A percentile compares a stretch with the other conserved stretches of the same genome.
Evolutionary conservation across 2,797 vertebrate genomes (phyloP).

Genomic region (Ctenopoma kingsleyae): DNA sequence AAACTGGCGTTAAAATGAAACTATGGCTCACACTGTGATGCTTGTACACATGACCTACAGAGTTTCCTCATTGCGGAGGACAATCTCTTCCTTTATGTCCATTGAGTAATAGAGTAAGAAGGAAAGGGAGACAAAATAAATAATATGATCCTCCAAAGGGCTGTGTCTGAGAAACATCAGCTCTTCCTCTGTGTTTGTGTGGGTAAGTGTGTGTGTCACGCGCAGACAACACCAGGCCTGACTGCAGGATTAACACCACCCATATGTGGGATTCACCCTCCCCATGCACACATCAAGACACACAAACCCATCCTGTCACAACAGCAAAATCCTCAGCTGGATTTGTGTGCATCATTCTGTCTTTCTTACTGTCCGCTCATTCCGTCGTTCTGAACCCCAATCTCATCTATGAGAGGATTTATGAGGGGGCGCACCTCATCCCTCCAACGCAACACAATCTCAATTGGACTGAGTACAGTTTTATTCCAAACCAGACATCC

Average conservation of each 20-base stretch:
- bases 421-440: constrained; percentile 70
- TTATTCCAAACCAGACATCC: constrained; percentile 79
- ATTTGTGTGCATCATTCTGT: constrained; percentile 76
- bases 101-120: constrained; percentile 52
- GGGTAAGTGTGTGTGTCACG: constrained; percentile 44
- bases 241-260: constrained; percentile 71
- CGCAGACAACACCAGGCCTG: constrained; percentile 54
- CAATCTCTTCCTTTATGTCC: background rate
- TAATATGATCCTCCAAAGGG: constrained; percentile 61
- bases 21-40: too few species aligned
- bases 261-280: constrained; percentile 54
- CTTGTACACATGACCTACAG: background rate
- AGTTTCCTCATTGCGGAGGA: background rate
- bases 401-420: constrained; percentile 80
- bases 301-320: constrained; percentile 31
- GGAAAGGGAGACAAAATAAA: constrained; percentile 57
- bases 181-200: constrained; percentile 40
- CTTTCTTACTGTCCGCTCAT: constrained; percentile 73
- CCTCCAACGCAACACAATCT: constrained; percentile 74
- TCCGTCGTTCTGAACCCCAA: constrained; percentile 75
- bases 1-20: background rate
- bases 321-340: constrained; percentile 74
- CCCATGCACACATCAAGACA: constrained; percentile 3
- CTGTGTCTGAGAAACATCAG: constrained; percentile 61
- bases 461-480: constrained; percentile 75